Evolutionary conservation across 2,113 vertebrate species (phyloP), one percentile per base, ranked within the genome.

Genomic region (Petaurus breviceps): DNA sequence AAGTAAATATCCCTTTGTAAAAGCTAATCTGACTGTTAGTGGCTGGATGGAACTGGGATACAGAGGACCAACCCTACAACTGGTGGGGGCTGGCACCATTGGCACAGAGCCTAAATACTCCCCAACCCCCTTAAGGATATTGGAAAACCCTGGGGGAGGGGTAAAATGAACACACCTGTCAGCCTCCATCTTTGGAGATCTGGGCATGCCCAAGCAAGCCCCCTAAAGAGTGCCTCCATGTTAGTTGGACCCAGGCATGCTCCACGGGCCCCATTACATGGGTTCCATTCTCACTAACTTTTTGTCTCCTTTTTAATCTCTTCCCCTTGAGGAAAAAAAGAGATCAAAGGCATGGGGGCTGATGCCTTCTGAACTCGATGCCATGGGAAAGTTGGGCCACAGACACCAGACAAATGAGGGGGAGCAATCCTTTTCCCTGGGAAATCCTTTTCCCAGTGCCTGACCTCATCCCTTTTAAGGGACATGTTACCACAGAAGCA

Each of bases 341-440:
- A 84, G 68, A 84, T 84, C 68, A 84, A 84, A 84, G 89, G 53
- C 55, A 84, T 23, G 3, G 84, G 97, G 95, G 94, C 95, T 96
- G 97, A 96, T 97, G 97, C 97, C 98, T 98, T 98, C 97, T 98
- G 97, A 97, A 97, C 97, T 97, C 97, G 96, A 96, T 96, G 97
- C 96, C 97, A 97, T 97, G 96, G 97, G 98, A 98, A 98, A 98
- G 94, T 77, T 93, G 96, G 0, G 0, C 84, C 14, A 1, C 96
- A 90, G 93, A 84, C 96, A 96, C 94, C 96, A 25, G 93, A 95
- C 68, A 97, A 93, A 97, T 92, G 50, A 94, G 68, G 49, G 53
- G 49, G 96, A 94, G 43, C 47, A 90, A 51, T 46, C 95, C 96
- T 89, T 94, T 89, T 84, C 93, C 95, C 91, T 16, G 51, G 94